Evolutionary conservation across 2,113 vertebrate genomes (phyloP), one percentile per base, ranked within the genome.

Genomic region (Zeus faber): DNA sequence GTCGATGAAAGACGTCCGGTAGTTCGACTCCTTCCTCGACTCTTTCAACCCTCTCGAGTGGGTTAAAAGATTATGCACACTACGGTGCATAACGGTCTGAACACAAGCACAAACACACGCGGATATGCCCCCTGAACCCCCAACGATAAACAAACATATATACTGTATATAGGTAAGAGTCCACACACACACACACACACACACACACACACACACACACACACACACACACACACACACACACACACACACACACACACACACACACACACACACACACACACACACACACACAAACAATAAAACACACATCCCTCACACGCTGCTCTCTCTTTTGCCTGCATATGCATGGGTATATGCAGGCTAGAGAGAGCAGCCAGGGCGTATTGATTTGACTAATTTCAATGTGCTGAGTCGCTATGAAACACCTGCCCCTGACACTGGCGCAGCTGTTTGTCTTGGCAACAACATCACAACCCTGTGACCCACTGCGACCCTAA

Each of bases 371-470:
- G 43, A 62, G 1, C 58, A 58, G 23, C 13, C 10, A 26, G 23
- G 48, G 21, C 49, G 55, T 77, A 84, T 82, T 76, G 86, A 86
- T 86, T 81, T 65, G 76, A 69, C 75, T 85, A 65, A 83, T 85
- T 77, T 82, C 67, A 74, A 70, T 76, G 80, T 81, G 84, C 76
- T 80, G 70, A 77, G 71, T 76, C 47, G 63, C 72, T 67, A 63
- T 81, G 79, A 85, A 88, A 76, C 82, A 80, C 77, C 86, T 83
- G 79, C 77, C 72, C 60, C 67, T 41, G 62, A 87, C 78, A 82
- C 64, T 49, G 80, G 72, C 77, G 66, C 86, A 89, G 87, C 86
- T 86, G 86, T 86, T 84, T 82, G 77, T 74, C 80, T 87, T 81
- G 80, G 78, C 81, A 66, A 76, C 69, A 78, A 81, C 78, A 82